These are phyloP conservation scores for Philereme vetulata DNA, from an alignment of 2,888 invertebrate species.

Conservation along the genomic window DNA sequence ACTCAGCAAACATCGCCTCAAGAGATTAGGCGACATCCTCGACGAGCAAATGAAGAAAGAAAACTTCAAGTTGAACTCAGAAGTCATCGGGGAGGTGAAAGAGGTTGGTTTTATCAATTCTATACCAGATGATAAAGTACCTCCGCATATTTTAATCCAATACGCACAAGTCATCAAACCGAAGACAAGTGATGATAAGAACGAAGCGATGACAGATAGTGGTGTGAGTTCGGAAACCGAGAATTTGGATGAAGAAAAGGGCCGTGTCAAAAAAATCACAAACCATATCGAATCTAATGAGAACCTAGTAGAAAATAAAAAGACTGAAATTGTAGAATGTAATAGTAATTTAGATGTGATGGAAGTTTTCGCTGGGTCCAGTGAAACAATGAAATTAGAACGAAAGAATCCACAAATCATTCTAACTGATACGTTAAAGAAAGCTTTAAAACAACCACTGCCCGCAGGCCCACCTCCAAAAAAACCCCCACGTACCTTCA, in stretches of 20 bases:
- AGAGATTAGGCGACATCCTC: conserved; percentile 66
- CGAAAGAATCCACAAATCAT: conserved; percentile 72
- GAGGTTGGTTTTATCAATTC: conserved; percentile 49
- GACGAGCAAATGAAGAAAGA: conserved; percentile 78
- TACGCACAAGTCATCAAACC: conserved; percentile 75
- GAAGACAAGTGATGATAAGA: conserved; percentile 61
- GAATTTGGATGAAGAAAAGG: conserved; percentile 73
- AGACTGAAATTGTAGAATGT: conserved; percentile 40
- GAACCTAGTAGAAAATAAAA: conserved; percentile 22
- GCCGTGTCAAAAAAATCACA: conserved; percentile 58
- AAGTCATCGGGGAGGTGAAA: conserved; percentile 42
- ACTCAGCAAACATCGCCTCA: conserved; percentile 69
- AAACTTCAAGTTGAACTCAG: conserved; percentile 54
- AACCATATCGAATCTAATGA: conserved; percentile 49
- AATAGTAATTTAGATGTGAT: conserved; percentile 61
- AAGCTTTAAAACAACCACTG: conserved; percentile 86
- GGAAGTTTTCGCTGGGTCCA: conserved; percentile 67
- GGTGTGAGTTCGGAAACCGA: conserved; percentile 81
- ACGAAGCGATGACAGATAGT: conserved; percentile 75
- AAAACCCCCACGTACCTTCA: conserved; percentile 89
- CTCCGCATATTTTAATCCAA: conserved; percentile 74
- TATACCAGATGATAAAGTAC: conserved; percentile 69
- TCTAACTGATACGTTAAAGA: conserved; percentile 85
- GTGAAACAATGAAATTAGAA: conserved; percentile 72
- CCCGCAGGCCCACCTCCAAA: conserved; percentile 89